Base-by-base conservation (phyloP, 2,888 invertebrate species). In the Odontomyia ornata region DNA sequence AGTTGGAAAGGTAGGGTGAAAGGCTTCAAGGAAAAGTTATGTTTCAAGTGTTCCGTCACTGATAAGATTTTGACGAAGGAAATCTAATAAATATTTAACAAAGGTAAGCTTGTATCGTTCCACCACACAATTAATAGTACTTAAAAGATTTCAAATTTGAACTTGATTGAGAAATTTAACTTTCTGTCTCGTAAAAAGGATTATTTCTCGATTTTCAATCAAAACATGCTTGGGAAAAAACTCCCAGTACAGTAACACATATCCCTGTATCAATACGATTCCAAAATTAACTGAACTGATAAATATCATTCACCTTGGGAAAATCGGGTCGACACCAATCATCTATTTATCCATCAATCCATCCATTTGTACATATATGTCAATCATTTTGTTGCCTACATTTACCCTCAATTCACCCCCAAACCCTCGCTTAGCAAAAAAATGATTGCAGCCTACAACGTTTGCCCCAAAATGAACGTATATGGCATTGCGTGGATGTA, bases 251-350 rank as follows among this genome's bases (percentile, higher is more conserved):
- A 9, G 60, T 60, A 18, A 23, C 60, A 23, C 60, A 60, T 60
- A 60, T 60, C 25, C n/a, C 60, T 23, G 13, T 23, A 21, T 25
- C 21, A 25, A 25, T 23, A 25, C 7, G 15, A 0, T 23, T 9
- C 36, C 36, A 36, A 36, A 36, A 36, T 36, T 3, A 27, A 65
- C 15, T 15, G 47, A 47, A 69, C 46, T 47, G 47, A 47, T 47
- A 69, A 69, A 69, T 69, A 69, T 15, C 47, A 23, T 69, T 47
- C 69, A 69, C 69, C 69, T 69, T 69, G 69, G 47, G 47, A 47
- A 69, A 69, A 69, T 69, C 69, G 27, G 69, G 69, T 69, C 69
- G 69, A 47, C 46, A 69, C 69, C 69, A 43, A 69, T 47, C 47
- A 69, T 69, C 69, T 23, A 69, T 47, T 18, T 43, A 69, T 69